These are phyloP conservation scores for Enteromius radiatus DNA, from an alignment of 2,797 vertebrate genomes.

Conservation along the genomic window DNA sequence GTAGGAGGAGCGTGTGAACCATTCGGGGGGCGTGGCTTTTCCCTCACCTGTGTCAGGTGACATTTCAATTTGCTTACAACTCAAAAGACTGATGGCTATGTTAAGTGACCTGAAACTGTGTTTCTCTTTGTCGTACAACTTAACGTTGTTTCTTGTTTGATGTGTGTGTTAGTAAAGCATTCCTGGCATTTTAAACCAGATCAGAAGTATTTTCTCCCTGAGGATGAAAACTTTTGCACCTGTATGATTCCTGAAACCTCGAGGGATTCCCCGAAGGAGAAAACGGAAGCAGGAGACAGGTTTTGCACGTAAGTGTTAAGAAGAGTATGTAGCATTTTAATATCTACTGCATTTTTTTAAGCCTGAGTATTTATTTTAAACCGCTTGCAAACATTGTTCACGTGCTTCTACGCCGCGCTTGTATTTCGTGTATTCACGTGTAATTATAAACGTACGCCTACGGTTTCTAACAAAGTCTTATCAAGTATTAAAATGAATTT, in stretches of 20 bases:
- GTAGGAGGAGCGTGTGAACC: conserved; percentile 29
- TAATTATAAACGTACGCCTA: neutral
- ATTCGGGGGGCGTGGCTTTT: conserved; percentile 48
- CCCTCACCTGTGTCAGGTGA: conserved; percentile 59
- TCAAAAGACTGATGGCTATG: conserved; percentile 29
- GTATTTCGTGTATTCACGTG: neutral
- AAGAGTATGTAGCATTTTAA: neutral
- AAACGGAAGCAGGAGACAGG: neutral
- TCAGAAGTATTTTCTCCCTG: neutral
- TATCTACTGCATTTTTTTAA: neutral
- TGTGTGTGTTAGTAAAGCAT: neutral
- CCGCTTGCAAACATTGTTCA: neutral
- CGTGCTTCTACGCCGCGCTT: neutral
- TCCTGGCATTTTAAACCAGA: neutral
- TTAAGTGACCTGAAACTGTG: neutral
- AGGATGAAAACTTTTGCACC: conserved; percentile 23
- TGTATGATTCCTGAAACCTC: conserved; percentile 7
- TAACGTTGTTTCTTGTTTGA: neutral
- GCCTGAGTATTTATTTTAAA: neutral
- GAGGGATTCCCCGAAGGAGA: conserved; percentile 9
- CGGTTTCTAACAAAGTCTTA: neutral
- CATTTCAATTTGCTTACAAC: conserved; percentile 50
- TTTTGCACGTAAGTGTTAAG: conserved; percentile 27
- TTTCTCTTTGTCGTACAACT: neutral
- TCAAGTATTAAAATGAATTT: neutral